phyloP scores from a whole-genome alignment of 2,113 vertebrate genomes.

The Amphiprion percula region DNA sequence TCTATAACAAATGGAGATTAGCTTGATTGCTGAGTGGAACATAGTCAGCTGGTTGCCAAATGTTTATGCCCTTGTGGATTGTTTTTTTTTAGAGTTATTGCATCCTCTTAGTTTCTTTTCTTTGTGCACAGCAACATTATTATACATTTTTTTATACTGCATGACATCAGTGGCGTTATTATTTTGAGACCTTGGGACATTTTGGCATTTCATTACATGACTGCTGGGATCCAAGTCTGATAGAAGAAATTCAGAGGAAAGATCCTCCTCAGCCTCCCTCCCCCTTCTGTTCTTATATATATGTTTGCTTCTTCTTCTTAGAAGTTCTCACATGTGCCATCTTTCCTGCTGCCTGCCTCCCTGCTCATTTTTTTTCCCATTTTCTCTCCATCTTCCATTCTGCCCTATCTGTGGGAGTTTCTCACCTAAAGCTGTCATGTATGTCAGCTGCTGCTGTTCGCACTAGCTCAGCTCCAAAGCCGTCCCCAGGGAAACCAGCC shows the following conservation, averaged over 20 bases:
- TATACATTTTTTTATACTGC: background rate
- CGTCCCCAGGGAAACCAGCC: slow-evolving; percentile 32
- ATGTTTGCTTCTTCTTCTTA: slow-evolving; percentile 10
- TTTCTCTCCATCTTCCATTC: slow-evolving; percentile 19
- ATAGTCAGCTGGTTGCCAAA: background rate
- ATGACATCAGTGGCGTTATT: slow-evolving; percentile 27
- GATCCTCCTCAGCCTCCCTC: background rate
- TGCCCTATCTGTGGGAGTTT: slow-evolving; percentile 39
- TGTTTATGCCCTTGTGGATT: background rate
- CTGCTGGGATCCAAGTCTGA: background rate
- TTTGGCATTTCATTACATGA: slow-evolving; percentile 44
- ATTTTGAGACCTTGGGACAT: slow-evolving; percentile 50
- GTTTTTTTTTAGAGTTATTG: background rate
- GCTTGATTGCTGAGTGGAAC: slow-evolving; percentile 40
- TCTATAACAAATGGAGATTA: slow-evolving; percentile 25
- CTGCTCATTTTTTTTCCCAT: background rate
- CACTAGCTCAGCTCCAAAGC: slow-evolving; percentile 38
- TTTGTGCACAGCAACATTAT: background rate
- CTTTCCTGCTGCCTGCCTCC: slow-evolving; percentile 14
- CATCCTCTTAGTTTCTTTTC: background rate
- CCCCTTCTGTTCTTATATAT: slow-evolving; percentile 1
- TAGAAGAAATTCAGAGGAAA: slow-evolving; percentile 8
- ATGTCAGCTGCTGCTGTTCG: slow-evolving; percentile 53
- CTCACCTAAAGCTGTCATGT: slow-evolving; percentile 48
- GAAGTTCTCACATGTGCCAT: slow-evolving; percentile 4